phyloP scores from a whole-genome alignment of 2,797 vertebrate species.

The Leptatherina wallacei region DNA sequence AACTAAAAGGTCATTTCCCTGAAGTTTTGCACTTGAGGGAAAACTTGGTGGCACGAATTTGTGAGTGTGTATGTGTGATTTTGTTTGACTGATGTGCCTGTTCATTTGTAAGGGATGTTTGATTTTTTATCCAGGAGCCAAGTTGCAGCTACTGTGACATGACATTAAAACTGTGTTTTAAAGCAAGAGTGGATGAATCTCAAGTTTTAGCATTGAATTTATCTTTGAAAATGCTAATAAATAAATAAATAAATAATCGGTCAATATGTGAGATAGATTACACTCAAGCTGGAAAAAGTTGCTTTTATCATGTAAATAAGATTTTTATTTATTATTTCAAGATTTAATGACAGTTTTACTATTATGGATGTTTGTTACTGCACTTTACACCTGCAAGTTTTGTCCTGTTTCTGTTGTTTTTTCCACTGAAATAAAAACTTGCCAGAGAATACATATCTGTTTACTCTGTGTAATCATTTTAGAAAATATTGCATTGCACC shows the following conservation, averaged over 20 bases:
- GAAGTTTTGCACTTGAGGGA: neutral
- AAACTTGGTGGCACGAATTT: conserved; percentile 9
- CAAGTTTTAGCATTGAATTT: conserved; percentile 12
- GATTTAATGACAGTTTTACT: conserved; percentile 24
- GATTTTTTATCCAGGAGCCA: conserved; percentile 20
- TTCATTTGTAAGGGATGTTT: conserved; percentile 39
- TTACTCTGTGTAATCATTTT: conserved; percentile 3
- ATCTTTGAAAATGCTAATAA: conserved; percentile 28
- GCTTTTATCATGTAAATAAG: conserved; percentile 49
- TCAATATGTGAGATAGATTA: conserved; percentile 25
- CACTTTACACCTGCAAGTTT: conserved; percentile 70
- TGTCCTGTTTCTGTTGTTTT: conserved; percentile 47
- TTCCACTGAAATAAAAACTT: conserved; percentile 67
- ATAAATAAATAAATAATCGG: too few relatives aligned
- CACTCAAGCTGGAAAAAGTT: conserved; percentile 17
- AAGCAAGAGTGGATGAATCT: conserved; percentile 37
- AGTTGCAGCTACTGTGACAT: conserved; percentile 43
- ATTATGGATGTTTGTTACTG: conserved; percentile 46
- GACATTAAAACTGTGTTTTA: conserved; percentile 44
- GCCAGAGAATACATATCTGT: conserved; percentile 31
- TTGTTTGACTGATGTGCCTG: conserved; percentile 44
- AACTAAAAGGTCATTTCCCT: conserved; percentile 41
- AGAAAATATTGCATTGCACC: neutral
- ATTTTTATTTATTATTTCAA: conserved; percentile 56
- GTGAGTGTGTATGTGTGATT: conserved; percentile 1